A percentile compares a stretch with the other conserved stretches of the same genome.
These are phyloP conservation scores for Xyliphius kryptos DNA, from an alignment of 2,113 vertebrate genomes.

Conservation along the genomic window DNA sequence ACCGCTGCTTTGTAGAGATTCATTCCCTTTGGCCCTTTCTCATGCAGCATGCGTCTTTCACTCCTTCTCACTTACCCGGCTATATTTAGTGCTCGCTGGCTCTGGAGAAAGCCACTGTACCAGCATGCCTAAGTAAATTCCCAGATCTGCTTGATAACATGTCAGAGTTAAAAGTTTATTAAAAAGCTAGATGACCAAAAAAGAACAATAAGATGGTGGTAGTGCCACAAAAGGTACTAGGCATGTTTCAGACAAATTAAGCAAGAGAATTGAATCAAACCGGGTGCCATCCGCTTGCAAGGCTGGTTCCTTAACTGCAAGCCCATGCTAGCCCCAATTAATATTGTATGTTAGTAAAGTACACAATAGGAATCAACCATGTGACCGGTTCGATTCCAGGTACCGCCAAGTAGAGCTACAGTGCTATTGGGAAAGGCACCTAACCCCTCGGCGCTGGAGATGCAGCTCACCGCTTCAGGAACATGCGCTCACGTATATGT, in stretches of 20 bases:
- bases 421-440: no score
- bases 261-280: not conserved
- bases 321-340: no score
- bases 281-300: no score
- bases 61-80: constrained; percentile 25
- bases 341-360: no score
- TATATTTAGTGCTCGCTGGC: constrained; percentile 34
- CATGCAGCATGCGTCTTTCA: constrained; percentile 25
- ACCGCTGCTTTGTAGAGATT: constrained; percentile 30
- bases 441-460: no score
- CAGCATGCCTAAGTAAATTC: constrained; percentile 30
- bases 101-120: constrained; percentile 19
- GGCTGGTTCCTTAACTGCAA: no score
- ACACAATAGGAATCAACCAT: no score
- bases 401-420: no score
- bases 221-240: not conserved
- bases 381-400: no score
- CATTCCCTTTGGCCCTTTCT: constrained; percentile 34
- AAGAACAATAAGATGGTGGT: not conserved
- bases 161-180: constrained; percentile 18
- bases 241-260: not conserved
- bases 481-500: not conserved
- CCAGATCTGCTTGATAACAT: constrained; percentile 17
- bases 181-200: not conserved
- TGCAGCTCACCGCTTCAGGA: no score